phyloP scores from a whole-genome alignment of 2,113 vertebrate species.

The Rana temporaria region DNA sequence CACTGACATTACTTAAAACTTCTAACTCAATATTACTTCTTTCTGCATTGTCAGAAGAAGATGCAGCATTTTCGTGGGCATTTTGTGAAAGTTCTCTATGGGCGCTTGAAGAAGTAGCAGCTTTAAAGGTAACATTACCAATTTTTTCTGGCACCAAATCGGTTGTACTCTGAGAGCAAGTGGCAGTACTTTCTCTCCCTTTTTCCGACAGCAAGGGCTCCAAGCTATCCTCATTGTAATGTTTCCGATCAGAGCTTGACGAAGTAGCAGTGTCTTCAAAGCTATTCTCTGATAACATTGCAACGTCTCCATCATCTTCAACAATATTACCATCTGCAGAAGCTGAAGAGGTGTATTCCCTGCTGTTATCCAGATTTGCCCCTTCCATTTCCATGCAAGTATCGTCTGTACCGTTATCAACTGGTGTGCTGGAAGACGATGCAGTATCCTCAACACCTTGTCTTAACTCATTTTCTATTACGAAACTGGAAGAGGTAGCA shows the following conservation, averaged over 20 bases:
- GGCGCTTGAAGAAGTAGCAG: constrained; percentile 27
- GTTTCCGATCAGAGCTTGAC: constrained; percentile 9
- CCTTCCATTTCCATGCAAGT: background rate
- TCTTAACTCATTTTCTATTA: constrained; percentile 3
- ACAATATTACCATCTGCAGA: constrained; percentile 36
- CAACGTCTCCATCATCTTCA: constrained; percentile 31
- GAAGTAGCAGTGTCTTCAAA: constrained; percentile 48
- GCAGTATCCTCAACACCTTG: constrained; percentile 16
- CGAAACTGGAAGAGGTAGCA: constrained; percentile 37
- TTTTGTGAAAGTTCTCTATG: background rate
- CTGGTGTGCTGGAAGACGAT: constrained; percentile 19
- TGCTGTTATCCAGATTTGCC: constrained; percentile 7
- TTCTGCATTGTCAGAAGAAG: constrained; percentile 30
- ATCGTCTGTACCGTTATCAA: background rate
- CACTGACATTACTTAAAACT: background rate
- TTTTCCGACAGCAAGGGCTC: background rate
- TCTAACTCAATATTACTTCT: background rate
- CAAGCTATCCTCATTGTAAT: background rate
- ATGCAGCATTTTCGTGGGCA: constrained; percentile 20
- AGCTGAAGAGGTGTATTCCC: constrained; percentile 34
- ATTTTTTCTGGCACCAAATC: background rate
- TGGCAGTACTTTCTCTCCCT: constrained; percentile 9
- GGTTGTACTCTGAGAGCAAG: constrained; percentile 23
- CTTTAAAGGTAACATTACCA: constrained; percentile 22
- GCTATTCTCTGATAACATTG: constrained; percentile 51